Base-by-base conservation (phyloP, 1,140 invertebrate species). In the Armadillidium nasatum region DNA sequence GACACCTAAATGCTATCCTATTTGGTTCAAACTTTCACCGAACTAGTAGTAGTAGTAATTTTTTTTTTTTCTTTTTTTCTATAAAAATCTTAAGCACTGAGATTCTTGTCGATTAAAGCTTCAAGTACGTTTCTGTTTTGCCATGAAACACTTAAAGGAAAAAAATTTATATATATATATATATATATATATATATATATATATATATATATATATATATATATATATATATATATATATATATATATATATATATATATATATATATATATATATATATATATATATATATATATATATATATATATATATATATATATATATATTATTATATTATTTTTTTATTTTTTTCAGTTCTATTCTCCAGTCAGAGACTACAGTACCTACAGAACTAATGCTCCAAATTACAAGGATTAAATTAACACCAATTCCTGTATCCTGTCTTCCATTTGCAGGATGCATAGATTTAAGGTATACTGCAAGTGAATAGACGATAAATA, bases 151-250 rank as follows among this genome's bases (percentile, higher is more conserved):
- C n/a, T n/a, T n/a, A n/a, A n/a, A n/a, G n/a, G n/a, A n/a, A n/a
- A n/a, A n/a, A n/a, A n/a, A 15, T 45, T 45, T 46, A 23, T n/a
- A 15, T 45, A 45, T 46, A 46, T 73, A 45, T 13, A 21, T 46
- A 19, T 73, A 19, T 22, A 73, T n/a, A 73, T n/a, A 72, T 22
- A 45, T 45, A n/a, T 45, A 72, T 72, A 44, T 72, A 45, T 45
- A 43, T 46, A 45, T 45, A 46, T n/a, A 46, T n/a, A 15, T 19
- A 60, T 60, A 60, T 13, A 19, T 13, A 60, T 15, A 60, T 60
- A 15, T 60, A 60, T 60, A 13, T 60, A 15, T 19, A 13, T 15
- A 15, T 60, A 60, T 60, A 15, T 60, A 13, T 60, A 15, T 15
- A 13, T 60, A 13, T 60, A 60, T 60, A 15, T 15, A 60, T 60